A percentile compares a stretch with the other conserved stretches of the same genome.
Conservation (phyloP, 37 sponge, comb jelly and placozoan species). For the Petrosia ficiformis region DNA sequence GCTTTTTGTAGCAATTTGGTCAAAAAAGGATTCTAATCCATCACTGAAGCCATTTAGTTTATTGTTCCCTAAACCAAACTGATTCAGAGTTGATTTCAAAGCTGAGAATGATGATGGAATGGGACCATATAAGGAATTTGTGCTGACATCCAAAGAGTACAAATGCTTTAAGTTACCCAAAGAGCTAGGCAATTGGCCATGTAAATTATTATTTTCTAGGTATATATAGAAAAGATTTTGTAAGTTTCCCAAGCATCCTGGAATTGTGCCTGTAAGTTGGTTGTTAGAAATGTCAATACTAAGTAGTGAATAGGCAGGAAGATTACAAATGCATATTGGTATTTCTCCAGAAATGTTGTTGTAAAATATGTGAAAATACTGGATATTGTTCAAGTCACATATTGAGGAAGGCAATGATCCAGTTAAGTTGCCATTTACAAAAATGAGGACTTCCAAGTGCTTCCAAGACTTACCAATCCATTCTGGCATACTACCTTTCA, state of each 20-base stretch:
- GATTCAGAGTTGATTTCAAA: constrained; percentile 13
- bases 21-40: constrained; percentile 34
- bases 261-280: constrained; percentile 59
- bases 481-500: constrained; percentile 56
- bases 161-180: constrained; percentile 43
- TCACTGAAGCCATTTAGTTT: constrained; percentile 12
- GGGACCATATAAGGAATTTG: constrained; percentile 49
- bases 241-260: constrained; percentile 43
- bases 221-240: constrained; percentile 16
- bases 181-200: constrained; percentile 46
- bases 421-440: constrained; percentile 52
- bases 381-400: constrained; percentile 42
- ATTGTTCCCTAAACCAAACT: constrained; percentile 32
- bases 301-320: constrained; percentile 16
- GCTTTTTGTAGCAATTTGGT: constrained; percentile 2
- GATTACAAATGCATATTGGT: constrained; percentile 53
- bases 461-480: constrained; percentile 64
- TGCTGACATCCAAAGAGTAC: constrained; percentile 50
- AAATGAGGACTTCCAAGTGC: constrained; percentile 24
- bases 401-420: constrained; percentile 54
- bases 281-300: constrained; percentile 65
- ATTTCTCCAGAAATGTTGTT: constrained; percentile 47
- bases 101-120: constrained; percentile 51
- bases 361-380: constrained; percentile 55
- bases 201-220: constrained; percentile 39